Evolutionary conservation across 2,888 invertebrate species (phyloP).

Genomic region (Pollenia angustigena): DNA sequence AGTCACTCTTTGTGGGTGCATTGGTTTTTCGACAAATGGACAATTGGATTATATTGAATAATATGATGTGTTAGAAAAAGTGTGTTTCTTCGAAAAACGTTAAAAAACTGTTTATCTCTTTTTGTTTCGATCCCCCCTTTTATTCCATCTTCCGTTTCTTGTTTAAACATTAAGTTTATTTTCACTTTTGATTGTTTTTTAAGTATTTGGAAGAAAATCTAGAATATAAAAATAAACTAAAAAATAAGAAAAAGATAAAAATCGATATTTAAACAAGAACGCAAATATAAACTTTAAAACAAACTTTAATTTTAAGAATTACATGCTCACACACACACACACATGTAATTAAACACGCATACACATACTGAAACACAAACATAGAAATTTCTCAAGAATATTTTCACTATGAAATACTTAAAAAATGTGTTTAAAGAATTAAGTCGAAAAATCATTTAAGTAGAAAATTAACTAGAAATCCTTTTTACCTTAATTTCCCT

Average conservation of each 20-base stretch:
- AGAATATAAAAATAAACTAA: not conserved
- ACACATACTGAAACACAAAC: not conserved
- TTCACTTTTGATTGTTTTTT: constrained; percentile 38
- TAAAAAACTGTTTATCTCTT: not conserved
- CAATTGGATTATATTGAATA: too few relatives aligned
- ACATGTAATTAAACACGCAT: not conserved
- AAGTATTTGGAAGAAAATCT: constrained; percentile 32
- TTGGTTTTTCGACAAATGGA: too few relatives aligned
- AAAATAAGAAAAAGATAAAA: constrained; percentile 28
- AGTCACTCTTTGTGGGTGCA: too few relatives aligned
- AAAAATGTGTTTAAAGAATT: not conserved
- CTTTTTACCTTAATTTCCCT: constrained; percentile 32
- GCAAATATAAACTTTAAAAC: constrained; percentile 31
- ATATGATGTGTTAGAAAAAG: constrained; percentile 22
- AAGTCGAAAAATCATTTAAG: not conserved
- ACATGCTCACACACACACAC: not conserved
- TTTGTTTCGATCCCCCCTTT: not conserved
- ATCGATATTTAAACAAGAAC: constrained; percentile 35
- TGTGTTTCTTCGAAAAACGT: constrained; percentile 16
- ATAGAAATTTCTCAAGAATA: too few relatives aligned
- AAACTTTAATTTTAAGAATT: constrained; percentile 23
- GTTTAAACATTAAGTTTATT: constrained; percentile 36
- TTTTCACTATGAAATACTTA: too few relatives aligned
- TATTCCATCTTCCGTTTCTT: constrained; percentile 4
- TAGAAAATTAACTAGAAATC: not conserved